These are phyloP conservation scores for Priocnemis perturbator DNA, from an alignment of 2,888 invertebrate genomes.

Conservation along the genomic window DNA sequence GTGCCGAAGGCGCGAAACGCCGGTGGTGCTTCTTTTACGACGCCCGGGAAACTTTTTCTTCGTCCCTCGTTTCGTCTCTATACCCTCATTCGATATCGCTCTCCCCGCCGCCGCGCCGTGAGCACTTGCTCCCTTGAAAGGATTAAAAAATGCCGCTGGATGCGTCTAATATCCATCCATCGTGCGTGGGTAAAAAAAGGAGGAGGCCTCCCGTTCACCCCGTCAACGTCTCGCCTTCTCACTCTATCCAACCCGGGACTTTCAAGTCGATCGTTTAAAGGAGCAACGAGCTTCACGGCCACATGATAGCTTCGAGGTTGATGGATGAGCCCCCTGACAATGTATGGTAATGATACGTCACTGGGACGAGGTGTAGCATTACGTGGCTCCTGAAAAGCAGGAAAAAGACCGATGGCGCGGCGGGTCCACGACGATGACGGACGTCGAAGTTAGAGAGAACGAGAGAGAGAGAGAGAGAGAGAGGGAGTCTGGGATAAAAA, in stretches of 20 bases:
- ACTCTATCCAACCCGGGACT: slow-evolving; percentile 1
- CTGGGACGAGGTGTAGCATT: slow-evolving; percentile 33
- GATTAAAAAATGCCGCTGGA: slow-evolving; percentile 27
- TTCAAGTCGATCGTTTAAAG: slow-evolving; percentile 11
- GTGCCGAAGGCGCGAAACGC: slow-evolving; percentile 10
- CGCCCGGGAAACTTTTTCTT: slow-evolving; percentile 22
- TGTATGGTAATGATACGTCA: slow-evolving; percentile 54
- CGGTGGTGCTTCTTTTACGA: slow-evolving; percentile 13
- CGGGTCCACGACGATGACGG: slow-evolving; percentile 13
- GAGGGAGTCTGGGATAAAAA: background rate
- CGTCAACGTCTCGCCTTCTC: slow-evolving; percentile 2
- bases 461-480: background rate
- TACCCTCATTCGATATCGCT: slow-evolving; percentile 4
- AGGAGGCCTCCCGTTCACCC: slow-evolving; percentile 28
- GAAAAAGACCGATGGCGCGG: slow-evolving; percentile 23
- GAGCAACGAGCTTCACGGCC: background rate
- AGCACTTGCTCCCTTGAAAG: background rate
- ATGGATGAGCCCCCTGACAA: slow-evolving; percentile 50
- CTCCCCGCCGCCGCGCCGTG: background rate
- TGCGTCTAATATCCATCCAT: slow-evolving; percentile 39
- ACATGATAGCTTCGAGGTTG: slow-evolving; percentile 37
- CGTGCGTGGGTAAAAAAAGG: slow-evolving; percentile 19
- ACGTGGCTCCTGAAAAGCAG: slow-evolving; percentile 26
- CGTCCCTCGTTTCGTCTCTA: slow-evolving; percentile 1
- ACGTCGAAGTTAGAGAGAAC: slow-evolving; percentile 7